Evolutionary conservation across 1,140 invertebrate genomes (phyloP).

Genomic region (Dreissena polymorpha): DNA sequence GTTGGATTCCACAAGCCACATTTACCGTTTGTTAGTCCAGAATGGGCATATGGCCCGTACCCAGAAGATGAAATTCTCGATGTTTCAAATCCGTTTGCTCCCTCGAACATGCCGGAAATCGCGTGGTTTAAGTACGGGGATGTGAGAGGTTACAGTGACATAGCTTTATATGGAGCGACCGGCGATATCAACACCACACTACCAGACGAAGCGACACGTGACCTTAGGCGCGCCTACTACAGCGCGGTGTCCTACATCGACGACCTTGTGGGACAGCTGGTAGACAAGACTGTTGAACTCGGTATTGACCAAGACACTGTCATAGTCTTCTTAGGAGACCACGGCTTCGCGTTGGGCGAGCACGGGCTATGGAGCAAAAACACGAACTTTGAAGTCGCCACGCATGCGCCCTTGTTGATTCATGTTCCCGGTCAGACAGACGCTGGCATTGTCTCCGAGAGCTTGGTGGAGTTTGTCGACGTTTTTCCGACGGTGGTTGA

Average conservation of each 20-base stretch:
- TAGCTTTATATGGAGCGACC: background rate
- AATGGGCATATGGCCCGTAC: slow-evolving; percentile 32
- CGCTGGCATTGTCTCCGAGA: slow-evolving; percentile 67
- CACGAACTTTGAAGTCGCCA: slow-evolving; percentile 90
- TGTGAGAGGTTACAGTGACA: slow-evolving; percentile 38
- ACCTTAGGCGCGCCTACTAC: slow-evolving; percentile 83
- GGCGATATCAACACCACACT: slow-evolving; percentile 45
- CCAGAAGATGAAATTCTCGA: slow-evolving; percentile 40
- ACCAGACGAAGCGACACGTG: slow-evolving; percentile 36
- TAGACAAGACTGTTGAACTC: slow-evolving; percentile 83
- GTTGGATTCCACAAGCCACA: slow-evolving; percentile 66
- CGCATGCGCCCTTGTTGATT: slow-evolving; percentile 33
- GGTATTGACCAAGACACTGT: slow-evolving; percentile 84
- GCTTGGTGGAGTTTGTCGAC: slow-evolving; percentile 88
- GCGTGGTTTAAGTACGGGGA: slow-evolving; percentile 51
- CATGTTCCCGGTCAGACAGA: slow-evolving; percentile 28
- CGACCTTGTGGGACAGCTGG: slow-evolving; percentile 86
- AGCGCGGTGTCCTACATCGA: slow-evolving; percentile 89
- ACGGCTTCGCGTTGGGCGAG: slow-evolving; percentile 94
- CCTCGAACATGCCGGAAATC: slow-evolving; percentile 42
- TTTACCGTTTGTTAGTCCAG: slow-evolving; percentile 61
- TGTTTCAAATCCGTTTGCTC: slow-evolving; percentile 26
- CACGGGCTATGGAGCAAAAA: slow-evolving; percentile 93
- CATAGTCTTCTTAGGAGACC: slow-evolving; percentile 89
- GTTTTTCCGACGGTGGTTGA: slow-evolving; percentile 91